These are phyloP conservation scores for Galleria mellonella DNA, from an alignment of 1,140 invertebrate genomes.

Conservation along the genomic window DNA sequence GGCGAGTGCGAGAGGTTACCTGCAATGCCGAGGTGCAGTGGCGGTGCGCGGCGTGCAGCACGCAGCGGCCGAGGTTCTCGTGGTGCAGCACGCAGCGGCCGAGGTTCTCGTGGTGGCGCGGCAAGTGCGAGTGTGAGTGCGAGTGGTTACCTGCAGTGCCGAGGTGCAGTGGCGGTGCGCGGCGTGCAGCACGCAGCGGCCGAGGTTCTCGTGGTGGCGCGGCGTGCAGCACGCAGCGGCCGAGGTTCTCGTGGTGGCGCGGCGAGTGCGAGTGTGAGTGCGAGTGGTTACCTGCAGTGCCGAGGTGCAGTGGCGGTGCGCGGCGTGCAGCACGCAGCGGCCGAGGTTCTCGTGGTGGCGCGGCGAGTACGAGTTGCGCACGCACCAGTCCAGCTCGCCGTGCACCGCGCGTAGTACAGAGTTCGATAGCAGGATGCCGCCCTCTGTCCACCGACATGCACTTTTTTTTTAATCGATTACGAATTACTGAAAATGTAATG, in stretches of 20 bases:
- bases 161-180: background rate
- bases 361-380: constrained; percentile 69
- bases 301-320: background rate
- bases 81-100: constrained; percentile 84
- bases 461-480: constrained; percentile 2
- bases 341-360: constrained; percentile 84
- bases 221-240: constrained; percentile 80
- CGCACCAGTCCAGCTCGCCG: constrained; percentile 88
- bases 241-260: constrained; percentile 82
- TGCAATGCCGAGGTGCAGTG: background rate
- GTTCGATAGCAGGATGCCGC: constrained; percentile 35
- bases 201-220: constrained; percentile 80
- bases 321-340: constrained; percentile 78
- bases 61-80: constrained; percentile 88
- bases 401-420: constrained; percentile 81
- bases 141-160: constrained; percentile 72
- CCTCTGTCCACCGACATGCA: constrained; percentile 16
- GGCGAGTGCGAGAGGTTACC: constrained; percentile 84
- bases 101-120: constrained; percentile 86
- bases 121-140: constrained; percentile 72
- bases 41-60: constrained; percentile 55
- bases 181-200: constrained; percentile 80
- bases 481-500: too few relatives aligned
- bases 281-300: constrained; percentile 26
- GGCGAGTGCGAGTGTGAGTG: constrained; percentile 12